Base-by-base conservation (phyloP, 2,113 vertebrate species). In the Eulacestoma nigropectus region DNA sequence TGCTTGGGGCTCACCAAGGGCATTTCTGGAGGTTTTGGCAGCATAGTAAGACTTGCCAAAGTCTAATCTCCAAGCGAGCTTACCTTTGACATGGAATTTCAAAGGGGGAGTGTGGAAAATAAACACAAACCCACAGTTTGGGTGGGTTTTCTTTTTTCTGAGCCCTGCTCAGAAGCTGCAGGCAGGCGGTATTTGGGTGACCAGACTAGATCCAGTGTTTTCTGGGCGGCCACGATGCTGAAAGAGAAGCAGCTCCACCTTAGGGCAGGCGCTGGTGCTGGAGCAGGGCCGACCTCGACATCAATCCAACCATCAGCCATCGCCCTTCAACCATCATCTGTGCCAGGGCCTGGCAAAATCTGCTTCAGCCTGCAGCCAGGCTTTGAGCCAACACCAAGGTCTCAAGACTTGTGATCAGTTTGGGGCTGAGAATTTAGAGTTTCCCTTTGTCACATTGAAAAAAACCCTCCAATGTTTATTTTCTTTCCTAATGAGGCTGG, bases 161-260 rank as follows among this genome's bases (percentile, higher is more conserved):
- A 84, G 42, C 68, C 65, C n/a, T 42, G 59, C 93, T 87, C 77
- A 44, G 89, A 63, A 84, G 89, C 91, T 75, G 81, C 87, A 95
- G 92, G 73, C 84, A 55, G 77, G 87, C 6, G 0, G 35, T 42
- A 9, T 63, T 93, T 47, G 62, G 78, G 84, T 3, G 21, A 55
- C 22, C 46, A 35, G 57, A 84, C 3, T 30, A 70, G 57, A 89
- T 35, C 35, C 77, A 42, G 67, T 2, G 3, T 21, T 77, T 60
- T 77, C 65, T 59, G 85, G 59, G 62, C 1, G 0, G 80, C n/a
- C 16, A 16, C 35, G 30, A 47, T 37, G 88, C 84, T 27, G 84
- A 68, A 82, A 95, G 95, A 92, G 94, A 84, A 95, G 93, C 81
- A 95, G 94, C 91, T 95, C 96, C 95, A 95, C 91, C 96, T 96